Conservation (phyloP, 2,888 invertebrate genomes). For the Zelleria hepariella region DNA sequence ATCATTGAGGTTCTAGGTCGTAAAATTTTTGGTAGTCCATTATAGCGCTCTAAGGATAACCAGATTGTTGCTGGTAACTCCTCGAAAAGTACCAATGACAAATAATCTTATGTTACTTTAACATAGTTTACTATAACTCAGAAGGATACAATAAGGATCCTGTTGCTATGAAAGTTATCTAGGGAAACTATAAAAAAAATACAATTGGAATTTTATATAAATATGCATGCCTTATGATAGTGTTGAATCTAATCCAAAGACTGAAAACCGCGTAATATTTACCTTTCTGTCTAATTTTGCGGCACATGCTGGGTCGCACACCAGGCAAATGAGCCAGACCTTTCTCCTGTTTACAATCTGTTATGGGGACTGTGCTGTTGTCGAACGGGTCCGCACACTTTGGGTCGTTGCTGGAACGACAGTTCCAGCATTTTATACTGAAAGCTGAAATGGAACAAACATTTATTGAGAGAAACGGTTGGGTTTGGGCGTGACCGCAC, state of each 20-base stretch:
- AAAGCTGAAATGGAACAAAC: conserved; percentile 49
- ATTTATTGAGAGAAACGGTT: background rate
- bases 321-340: conserved; percentile 78
- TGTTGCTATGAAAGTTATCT: too few species aligned
- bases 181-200: too few species aligned
- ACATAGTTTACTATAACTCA: too few species aligned
- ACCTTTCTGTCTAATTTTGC: conserved; percentile 94
- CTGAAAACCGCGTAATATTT: background rate
- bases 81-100: too few species aligned
- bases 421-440: conserved; percentile 91
- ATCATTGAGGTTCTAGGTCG: background rate
- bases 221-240: background rate
- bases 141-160: too few species aligned
- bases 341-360: conserved; percentile 78
- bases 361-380: conserved; percentile 88
- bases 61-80: too few species aligned
- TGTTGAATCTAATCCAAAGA: too few species aligned
- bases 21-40: background rate
- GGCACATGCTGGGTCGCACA: conserved; percentile 85
- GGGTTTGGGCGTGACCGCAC: conserved; percentile 36
- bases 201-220: background rate
- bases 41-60: too few species aligned
- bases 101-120: too few species aligned
- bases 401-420: conserved; percentile 89
- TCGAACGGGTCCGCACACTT: conserved; percentile 95